Base-by-base conservation (phyloP, 2,797 vertebrate species). In the Chaetophractus vellerosus region DNA sequence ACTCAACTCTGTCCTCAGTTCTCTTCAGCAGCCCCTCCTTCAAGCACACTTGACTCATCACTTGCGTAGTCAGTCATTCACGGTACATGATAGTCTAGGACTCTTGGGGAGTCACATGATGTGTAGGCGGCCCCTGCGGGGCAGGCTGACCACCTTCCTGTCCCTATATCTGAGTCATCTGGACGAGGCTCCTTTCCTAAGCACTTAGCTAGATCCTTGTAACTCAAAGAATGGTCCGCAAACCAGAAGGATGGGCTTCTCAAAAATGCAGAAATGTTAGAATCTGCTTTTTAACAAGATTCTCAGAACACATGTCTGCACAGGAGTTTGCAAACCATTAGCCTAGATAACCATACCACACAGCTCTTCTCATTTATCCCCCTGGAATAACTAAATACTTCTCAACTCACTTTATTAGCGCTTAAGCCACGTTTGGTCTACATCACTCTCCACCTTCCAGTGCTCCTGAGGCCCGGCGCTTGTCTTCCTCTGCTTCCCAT, bases 231-330 rank as follows among this genome's bases (percentile, higher is more conserved):
- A 52, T 59, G 52, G 6, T 50, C 79, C 75, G 15, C 57, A 79
- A 94, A 59, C 52, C 66, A 91, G 61, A 63, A 50, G 45, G 68
- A 23, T 11, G 5, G 26, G 59, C 31, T 69, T 89, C 68, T 71
- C 33, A 91, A 79, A 89, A 89, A 76, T 31, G 31, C 16, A 71
- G 76, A 76, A 41, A 31, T 78, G 26, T 21, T 45, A 31, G 28
- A 88, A 68, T 89, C 59, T 94, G 71, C 50, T 75, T 91, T 91
- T 94, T 79, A 78, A 83, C 23, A 90, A 89, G 64, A 83, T 79
- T 63, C 59, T 11, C 38, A 50, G 57, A 79, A 36, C 63, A 86
- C 36, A 0, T 28, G 14, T 74, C 74, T 50, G 8, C 55, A 91
- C 3, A 75, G n/a, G 24, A n/a, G 9, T 71, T 84, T 93, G 80